These are phyloP conservation scores for Drosophila tropicalis DNA, from an alignment of 1,140 invertebrate species.

Conservation along the genomic window DNA sequence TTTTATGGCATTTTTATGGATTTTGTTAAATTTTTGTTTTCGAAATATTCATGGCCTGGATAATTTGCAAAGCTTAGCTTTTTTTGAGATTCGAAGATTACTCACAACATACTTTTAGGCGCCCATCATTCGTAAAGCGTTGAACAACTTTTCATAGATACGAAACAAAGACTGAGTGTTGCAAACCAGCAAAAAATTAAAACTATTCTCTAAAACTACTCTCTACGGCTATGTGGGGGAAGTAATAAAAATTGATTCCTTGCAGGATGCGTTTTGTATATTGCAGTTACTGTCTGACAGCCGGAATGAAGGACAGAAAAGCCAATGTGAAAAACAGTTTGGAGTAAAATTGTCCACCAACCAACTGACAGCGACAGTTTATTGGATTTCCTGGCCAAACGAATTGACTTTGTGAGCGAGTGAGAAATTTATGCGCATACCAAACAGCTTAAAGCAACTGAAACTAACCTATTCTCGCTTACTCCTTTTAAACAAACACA, in stretches of 20 bases:
- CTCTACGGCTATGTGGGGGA: not conserved
- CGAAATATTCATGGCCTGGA: slow-evolving; percentile 17
- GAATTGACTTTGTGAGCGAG: slow-evolving; percentile 13
- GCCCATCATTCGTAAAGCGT: not conserved
- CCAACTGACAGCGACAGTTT: slow-evolving; percentile 22
- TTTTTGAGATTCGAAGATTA: not conserved
- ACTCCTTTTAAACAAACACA: slow-evolving; percentile 2
- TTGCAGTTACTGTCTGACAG: slow-evolving; percentile 11
- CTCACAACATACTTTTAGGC: not conserved
- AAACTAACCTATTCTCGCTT: not conserved
- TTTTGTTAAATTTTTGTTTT: slow-evolving; percentile 18
- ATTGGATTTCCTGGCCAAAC: slow-evolving; percentile 21
- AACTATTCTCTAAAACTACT: not conserved
- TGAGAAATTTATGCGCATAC: slow-evolving; percentile 15
- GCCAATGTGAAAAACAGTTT: not conserved
- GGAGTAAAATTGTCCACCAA: slow-evolving; percentile 1
- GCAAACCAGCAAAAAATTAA: not conserved
- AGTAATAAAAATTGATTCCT: slow-evolving; percentile 1
- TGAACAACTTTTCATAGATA: not conserved
- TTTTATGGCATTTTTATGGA: slow-evolving; percentile 19
- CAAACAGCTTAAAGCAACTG: slow-evolving; percentile 1
- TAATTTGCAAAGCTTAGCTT: slow-evolving; percentile 6
- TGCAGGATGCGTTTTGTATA: slow-evolving; percentile 17
- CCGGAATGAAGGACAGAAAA: not conserved
- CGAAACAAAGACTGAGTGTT: not conserved